phyloP scores from a whole-genome alignment of 1,140 invertebrate species.

The Drosophila arizonae region DNA sequence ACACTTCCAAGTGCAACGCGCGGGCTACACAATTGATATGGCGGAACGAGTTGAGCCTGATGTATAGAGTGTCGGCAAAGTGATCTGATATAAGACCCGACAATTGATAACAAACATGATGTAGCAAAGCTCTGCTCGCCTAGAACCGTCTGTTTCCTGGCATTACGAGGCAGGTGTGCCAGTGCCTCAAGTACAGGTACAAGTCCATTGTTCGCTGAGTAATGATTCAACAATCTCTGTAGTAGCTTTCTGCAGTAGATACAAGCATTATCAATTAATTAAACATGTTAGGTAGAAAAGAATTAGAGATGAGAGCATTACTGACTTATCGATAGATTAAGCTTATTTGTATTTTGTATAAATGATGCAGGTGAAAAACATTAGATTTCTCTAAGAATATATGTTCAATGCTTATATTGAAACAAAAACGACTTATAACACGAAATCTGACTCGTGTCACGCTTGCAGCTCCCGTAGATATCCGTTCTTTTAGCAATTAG shows the following conservation, averaged over 20 bases:
- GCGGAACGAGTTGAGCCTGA: neutral
- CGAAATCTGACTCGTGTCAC: no score
- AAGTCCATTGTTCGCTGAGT: constrained; percentile 1
- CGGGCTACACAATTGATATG: constrained; percentile 45
- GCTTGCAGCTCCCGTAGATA: no score
- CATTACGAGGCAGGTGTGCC: neutral
- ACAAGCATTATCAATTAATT: constrained; percentile 40
- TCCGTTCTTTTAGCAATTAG: no score
- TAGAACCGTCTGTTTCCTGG: no score
- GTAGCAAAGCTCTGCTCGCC: neutral
- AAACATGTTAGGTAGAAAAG: constrained; percentile 34
- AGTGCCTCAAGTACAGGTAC: constrained; percentile 1
- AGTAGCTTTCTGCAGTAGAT: constrained; percentile 1
- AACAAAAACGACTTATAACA: no score
- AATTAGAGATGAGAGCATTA: neutral
- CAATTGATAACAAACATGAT: constrained; percentile 6
- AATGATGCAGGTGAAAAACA: no score
- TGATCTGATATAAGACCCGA: constrained; percentile 1
- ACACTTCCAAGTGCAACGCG: constrained; percentile 23
- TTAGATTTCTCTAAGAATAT: no score
- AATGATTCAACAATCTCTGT: neutral
- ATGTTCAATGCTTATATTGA: no score
- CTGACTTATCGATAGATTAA: no score
- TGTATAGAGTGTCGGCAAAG: constrained; percentile 2
- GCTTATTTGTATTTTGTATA: no score